Base-by-base conservation (phyloP, 2,888 invertebrate genomes). In the Macrophya annulata region DNA sequence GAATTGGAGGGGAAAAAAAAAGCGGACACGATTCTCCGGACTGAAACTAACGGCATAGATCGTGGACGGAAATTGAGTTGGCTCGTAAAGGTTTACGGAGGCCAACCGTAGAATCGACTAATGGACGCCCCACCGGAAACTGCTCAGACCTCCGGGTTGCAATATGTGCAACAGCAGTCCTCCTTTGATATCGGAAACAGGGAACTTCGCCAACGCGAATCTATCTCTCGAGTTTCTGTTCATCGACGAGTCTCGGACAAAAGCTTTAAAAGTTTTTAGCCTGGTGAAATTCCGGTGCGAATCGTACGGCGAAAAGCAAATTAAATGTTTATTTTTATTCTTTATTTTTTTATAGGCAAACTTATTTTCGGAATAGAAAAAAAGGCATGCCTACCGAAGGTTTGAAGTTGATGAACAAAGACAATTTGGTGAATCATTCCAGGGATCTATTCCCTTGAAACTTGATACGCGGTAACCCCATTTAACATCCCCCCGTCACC, bases 31-130 rank as follows among this genome's bases (percentile, higher is more conserved):
- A 81, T 21, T 81, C 62, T 81, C 25, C 68, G 51, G 45, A 65
- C 71, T 31, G 83, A 71, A 83, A 83, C 65, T 48, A 59, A 68
- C 45, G 25, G 84, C 81, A 45, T 48, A 59, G 68, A 51, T 83
- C 85, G 76, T 45, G 43, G 48, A 79, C 86, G 89, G 88, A 89
- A 88, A 89, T 88, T 88, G 88, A 86, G 86, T 87, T 82, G 71
- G 84, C 86, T 87, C 88, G 86, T 88, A 88, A 88, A 89, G 86
- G 87, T 88, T 88, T 86, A 87, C 87, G 88, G 85, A 88, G 85
- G 86, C 84, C 86, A 43, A 74, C 85, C 86, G 85, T 76, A 84
- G 85, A 85, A 74, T 84, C 40, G 72, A 82, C 72, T 88, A 88
- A 88, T 88, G 88, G 88, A 87, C 86, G 85, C 84, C 62, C 77